Base-by-base conservation (phyloP, 2,888 invertebrate genomes). In the Acanthosepion esculentum region DNA sequence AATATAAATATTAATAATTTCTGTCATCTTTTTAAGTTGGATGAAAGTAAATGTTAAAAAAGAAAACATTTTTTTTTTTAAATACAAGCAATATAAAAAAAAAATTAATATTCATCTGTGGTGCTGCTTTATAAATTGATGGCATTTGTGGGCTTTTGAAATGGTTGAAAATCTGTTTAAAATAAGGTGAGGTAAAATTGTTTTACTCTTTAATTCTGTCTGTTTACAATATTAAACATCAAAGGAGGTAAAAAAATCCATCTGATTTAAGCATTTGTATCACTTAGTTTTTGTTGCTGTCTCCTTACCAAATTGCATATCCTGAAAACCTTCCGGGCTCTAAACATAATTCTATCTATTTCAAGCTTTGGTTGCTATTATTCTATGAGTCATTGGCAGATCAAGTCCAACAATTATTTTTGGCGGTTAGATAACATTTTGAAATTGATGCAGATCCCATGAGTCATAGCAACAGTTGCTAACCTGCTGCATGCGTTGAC, bases 391-490 rank as follows among this genome's bases (percentile, higher is more conserved):
- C 50, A 93, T 10, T 18, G 33, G 7, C 50, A n/a, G 92, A 92
- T 48, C 48, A 20, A 48, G 48, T 92, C 53, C 33, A 33, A 33
- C n/a, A 93, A 55, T 93, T 55, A 55, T 53, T 93, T 53, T 50
- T 55, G 50, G 93, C 33, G 48, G 93, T 55, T 93, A 78, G 78
- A 55, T 55, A 93, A 93, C 55, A 55, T 41, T 55, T 55, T 93
- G 53, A 93, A 55, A 93, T 55, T 93, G 93, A 50, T 93, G 50
- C 20, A 29, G 41, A 33, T 48, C n/a, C 55, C 55, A 55, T 50
- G 55, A 55, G 50, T 48, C 93, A 50, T 48, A 53, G 29, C 92
- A 92, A 50, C 53, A 29, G 48, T 48, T 93, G 93, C 20, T 93
- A 48, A 33, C 48, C 48, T n/a, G 92, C 26, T 92, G 48, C 48